A percentile compares a stretch with the other conserved stretches of the same genome.
phyloP scores from a whole-genome alignment of 92 coral and sea anemone genomes.

The Epizoanthus illoricatus region DNA sequence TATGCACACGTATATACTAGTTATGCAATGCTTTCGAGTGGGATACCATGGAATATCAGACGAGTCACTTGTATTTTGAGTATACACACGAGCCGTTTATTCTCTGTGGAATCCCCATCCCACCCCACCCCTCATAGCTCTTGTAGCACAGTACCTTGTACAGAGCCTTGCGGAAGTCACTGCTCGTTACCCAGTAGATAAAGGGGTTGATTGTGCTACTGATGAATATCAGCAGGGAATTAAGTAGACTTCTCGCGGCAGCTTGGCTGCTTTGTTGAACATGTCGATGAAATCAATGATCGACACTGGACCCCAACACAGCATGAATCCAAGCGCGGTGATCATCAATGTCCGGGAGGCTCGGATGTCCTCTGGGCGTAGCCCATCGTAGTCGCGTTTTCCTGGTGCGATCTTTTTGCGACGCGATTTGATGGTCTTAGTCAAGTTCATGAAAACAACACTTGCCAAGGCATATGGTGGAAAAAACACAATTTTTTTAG shows the following conservation, averaged over 20 bases:
- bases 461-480: no score
- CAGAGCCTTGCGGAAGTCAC: constrained; percentile 61
- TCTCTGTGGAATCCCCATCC: no score
- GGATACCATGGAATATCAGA: no score
- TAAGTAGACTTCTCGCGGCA: constrained; percentile 71
- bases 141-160: constrained; percentile 28
- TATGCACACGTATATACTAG: no score
- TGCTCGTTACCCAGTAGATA: constrained; percentile 71
- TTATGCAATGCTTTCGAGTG: no score
- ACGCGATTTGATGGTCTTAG: constrained; percentile 53
- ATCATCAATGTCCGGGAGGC: constrained; percentile 73
- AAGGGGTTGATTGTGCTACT: constrained; percentile 74
- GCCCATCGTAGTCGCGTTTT: constrained; percentile 9
- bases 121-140: no score
- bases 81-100: no score
- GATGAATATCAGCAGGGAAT: constrained; percentile 55
- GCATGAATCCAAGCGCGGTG: constrained; percentile 61
- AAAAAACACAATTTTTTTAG: no score
- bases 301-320: constrained; percentile 74
- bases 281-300: constrained; percentile 38
- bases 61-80: no score
- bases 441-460: no score
- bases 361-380: constrained; percentile 61
- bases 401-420: constrained; percentile 49
- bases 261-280: constrained; percentile 60